Conservation (phyloP, 2,797 vertebrate genomes). For the Podarcis lilfordi region DNA sequence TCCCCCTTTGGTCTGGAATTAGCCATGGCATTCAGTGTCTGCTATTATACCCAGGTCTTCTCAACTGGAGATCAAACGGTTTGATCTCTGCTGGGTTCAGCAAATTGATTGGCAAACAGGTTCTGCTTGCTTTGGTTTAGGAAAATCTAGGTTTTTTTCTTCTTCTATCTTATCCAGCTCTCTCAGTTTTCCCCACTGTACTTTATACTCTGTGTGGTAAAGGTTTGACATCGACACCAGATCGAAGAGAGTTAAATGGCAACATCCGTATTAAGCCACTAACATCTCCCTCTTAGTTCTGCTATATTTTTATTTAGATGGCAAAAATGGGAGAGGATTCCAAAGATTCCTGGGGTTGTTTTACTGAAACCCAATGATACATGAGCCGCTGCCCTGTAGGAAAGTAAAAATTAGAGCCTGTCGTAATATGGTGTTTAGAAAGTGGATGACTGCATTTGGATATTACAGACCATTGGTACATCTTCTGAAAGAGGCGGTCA, state of each 20-base stretch:
- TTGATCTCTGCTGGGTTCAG: constrained; percentile 63
- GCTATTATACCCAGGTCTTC: constrained; percentile 53
- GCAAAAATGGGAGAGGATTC: constrained; percentile 45
- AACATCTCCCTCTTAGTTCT: constrained; percentile 68
- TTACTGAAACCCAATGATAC: not conserved
- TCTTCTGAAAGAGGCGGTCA: too few relatives aligned
- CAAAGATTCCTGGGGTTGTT: constrained; percentile 31
- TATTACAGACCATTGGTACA: too few relatives aligned
- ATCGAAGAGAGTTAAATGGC: constrained; percentile 35
- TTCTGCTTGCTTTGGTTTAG: constrained; percentile 48
- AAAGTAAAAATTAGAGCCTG: not conserved
- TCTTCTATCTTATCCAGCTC: not conserved
- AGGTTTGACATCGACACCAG: constrained; percentile 38
- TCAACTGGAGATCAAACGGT: constrained; percentile 50
- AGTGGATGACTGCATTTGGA: not conserved
- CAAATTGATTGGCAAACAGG: constrained; percentile 47
- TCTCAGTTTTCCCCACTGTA: fast-evolving
- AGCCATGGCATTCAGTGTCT: constrained; percentile 47
- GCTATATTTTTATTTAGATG: constrained; percentile 65
- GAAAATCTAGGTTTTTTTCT: constrained; percentile 32
- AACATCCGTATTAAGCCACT: constrained; percentile 52
- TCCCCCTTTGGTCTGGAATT: constrained; percentile 72
- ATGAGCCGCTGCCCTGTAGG: not conserved
- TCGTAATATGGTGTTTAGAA: not conserved
- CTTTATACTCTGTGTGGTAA: not conserved